A percentile compares a stretch with the other conserved stretches of the same genome.
Conservation (phyloP, 2,113 vertebrate species). For the Callospermophilus lateralis region DNA sequence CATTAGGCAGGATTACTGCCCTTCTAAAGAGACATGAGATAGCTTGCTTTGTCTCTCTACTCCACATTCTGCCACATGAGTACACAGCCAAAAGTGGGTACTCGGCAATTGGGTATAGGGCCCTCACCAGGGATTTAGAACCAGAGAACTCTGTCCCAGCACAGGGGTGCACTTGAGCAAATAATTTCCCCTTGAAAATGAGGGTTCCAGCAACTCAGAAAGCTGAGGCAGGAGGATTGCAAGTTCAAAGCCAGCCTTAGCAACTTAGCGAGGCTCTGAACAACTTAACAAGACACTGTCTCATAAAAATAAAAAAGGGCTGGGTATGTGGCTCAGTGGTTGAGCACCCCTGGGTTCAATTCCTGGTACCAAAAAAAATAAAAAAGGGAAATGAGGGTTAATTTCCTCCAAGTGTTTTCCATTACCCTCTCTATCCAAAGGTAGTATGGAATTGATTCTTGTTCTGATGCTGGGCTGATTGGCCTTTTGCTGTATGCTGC, state of each 20-base stretch:
- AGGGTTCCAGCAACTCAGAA: background rate
- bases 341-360: no score
- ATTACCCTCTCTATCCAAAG: background rate
- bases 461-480: no score
- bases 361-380: no score
- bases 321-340: no score
- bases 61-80: background rate
- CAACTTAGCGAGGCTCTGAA: no score
- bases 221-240: no score
- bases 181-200: background rate
- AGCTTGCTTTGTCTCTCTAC: background rate
- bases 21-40: background rate
- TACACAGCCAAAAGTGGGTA: background rate
- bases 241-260: no score
- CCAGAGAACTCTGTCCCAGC: background rate
- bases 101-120: background rate
- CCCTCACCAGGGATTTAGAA: background rate
- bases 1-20: background rate
- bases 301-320: no score
- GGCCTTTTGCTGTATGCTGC: background rate
- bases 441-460: fast-evolving
- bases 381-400: no score
- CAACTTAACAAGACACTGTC: no score
- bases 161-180: background rate
- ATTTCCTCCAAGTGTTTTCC: background rate